phyloP scores from a whole-genome alignment of 2,113 vertebrate species.

The Dermatemys mawii region DNA sequence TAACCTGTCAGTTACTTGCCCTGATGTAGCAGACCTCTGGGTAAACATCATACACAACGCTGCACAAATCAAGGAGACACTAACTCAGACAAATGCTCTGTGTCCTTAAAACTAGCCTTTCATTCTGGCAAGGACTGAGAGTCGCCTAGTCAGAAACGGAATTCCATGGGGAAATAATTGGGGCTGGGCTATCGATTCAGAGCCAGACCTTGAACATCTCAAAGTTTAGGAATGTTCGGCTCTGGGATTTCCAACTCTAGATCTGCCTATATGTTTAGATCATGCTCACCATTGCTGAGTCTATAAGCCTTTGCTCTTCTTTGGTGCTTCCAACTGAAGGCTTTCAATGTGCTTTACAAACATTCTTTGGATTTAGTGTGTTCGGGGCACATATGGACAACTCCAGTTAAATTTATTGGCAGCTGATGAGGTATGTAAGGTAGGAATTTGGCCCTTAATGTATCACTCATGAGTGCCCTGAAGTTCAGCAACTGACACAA shows the following conservation, averaged over 20 bases:
- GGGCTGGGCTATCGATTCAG: neutral
- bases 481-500: neutral
- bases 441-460: neutral
- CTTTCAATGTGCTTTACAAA: neutral
- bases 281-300: neutral
- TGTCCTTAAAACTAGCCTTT: neutral
- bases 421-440: neutral
- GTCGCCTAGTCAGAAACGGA: neutral
- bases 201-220: neutral
- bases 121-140: neutral
- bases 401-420: neutral
- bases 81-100: neutral
- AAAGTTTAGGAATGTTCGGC: neutral
- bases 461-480: neutral
- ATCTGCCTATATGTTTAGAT: neutral
- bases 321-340: neutral
- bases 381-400: neutral
- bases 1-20: neutral
- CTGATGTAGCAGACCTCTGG: neutral
- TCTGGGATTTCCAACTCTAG: neutral
- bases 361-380: neutral
- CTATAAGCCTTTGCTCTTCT: neutral
- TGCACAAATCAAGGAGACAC: neutral
- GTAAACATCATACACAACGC: neutral
- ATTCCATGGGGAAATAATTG: neutral